Evolutionary conservation across 2,113 vertebrate genomes (phyloP).

Genomic region (Lasiurus cinereus): DNA sequence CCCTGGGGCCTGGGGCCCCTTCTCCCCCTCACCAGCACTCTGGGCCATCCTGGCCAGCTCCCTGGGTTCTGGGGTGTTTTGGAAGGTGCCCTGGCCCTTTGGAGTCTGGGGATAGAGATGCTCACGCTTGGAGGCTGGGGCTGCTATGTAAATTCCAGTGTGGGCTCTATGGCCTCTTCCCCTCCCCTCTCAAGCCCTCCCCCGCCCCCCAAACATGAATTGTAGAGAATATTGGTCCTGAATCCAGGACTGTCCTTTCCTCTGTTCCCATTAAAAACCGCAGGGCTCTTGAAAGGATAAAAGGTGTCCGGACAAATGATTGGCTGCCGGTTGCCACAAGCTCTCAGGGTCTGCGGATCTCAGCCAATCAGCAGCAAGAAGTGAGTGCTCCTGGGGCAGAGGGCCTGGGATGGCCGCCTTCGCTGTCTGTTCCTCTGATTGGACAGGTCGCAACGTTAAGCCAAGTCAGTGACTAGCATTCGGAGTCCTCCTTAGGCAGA

Average conservation of each 20-base stretch:
- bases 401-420: not conserved
- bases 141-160: not conserved
- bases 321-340: not conserved
- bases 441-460: not conserved
- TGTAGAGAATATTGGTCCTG: not conserved
- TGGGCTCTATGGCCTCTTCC: not conserved
- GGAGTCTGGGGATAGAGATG: not conserved
- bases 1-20: not conserved
- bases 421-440: not conserved
- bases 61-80: not conserved
- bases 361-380: not conserved
- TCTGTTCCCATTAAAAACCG: not conserved
- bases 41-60: not conserved
- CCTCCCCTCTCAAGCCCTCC: not conserved
- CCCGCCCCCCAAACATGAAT: not conserved
- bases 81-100: not conserved
- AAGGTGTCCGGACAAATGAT: not conserved
- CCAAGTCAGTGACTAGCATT: not conserved
- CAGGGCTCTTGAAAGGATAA: not conserved
- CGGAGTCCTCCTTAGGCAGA: not conserved
- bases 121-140: not conserved
- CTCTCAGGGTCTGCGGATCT: not conserved
- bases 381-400: accelerated
- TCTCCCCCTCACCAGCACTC: not conserved
- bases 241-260: not conserved